Evolutionary conservation across 2,113 vertebrate genomes (phyloP).

Genomic region (Lycocorax pyrrhopterus): DNA sequence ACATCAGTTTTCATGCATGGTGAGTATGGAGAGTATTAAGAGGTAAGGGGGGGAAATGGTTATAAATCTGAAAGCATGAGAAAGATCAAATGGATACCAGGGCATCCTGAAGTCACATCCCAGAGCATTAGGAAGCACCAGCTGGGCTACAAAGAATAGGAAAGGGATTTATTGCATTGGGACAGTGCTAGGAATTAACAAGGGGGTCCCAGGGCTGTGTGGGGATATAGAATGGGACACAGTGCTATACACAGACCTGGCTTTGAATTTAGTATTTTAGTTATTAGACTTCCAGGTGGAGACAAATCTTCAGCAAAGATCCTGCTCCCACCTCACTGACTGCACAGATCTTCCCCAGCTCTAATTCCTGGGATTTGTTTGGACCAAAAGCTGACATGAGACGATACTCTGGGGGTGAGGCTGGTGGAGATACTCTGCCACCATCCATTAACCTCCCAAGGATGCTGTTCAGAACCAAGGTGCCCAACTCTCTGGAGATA

Average conservation of each 20-base stretch:
- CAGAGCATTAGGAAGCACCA: background rate
- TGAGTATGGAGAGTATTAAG: background rate
- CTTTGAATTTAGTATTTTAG: background rate
- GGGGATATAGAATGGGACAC: background rate
- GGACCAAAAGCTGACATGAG: background rate
- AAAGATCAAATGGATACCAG: background rate
- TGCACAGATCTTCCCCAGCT: background rate
- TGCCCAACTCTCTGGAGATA: background rate
- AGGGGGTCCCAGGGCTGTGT: background rate
- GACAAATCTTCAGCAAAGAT: background rate
- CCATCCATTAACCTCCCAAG: background rate
- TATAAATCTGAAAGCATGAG: background rate
- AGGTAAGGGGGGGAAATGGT: background rate
- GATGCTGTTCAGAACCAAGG: background rate
- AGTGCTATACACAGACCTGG: background rate
- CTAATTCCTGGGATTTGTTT: background rate
- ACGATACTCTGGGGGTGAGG: background rate
- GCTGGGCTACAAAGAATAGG: fast-evolving
- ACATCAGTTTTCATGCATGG: background rate
- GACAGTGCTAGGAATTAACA: background rate
- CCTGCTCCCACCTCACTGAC: background rate
- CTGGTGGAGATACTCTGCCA: background rate
- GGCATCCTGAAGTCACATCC: background rate
- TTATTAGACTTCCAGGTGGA: background rate
- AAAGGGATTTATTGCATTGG: background rate